These are phyloP conservation scores for Adrianichthys oophorus DNA, from an alignment of 2,797 vertebrate genomes.

Conservation along the genomic window DNA sequence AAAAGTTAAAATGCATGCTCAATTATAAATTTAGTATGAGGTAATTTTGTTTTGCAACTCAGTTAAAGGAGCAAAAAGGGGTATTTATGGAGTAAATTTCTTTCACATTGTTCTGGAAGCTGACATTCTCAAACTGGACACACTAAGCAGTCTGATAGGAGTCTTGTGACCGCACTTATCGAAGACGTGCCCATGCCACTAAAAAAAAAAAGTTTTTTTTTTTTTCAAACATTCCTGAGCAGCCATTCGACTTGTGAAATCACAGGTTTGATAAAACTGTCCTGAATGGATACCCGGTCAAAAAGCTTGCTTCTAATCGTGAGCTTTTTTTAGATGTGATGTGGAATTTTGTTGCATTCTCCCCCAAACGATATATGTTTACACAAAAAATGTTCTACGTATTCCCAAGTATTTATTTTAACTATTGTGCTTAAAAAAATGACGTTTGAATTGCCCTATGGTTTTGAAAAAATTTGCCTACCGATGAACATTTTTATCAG, in stretches of 20 bases:
- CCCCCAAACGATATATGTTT: too few relatives aligned
- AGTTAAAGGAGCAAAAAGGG: not conserved
- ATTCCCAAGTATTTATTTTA: too few relatives aligned
- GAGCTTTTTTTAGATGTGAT: too few relatives aligned
- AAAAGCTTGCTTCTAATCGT: too few relatives aligned
- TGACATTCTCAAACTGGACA: constrained; percentile 10
- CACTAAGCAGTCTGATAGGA: constrained; percentile 19
- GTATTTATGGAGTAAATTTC: not conserved
- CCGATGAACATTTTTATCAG: too few relatives aligned
- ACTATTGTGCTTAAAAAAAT: too few relatives aligned
- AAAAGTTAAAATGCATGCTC: constrained; percentile 34
- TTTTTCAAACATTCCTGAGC: constrained; percentile 45
- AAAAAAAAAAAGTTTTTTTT: constrained; percentile 35
- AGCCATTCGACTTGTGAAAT: constrained; percentile 34
- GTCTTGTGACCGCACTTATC: constrained; percentile 63
- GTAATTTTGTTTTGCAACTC: not conserved
- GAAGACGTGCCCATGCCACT: constrained; percentile 33
- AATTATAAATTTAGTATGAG: constrained; percentile 11
- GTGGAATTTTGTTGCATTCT: too few relatives aligned
- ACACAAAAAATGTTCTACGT: too few relatives aligned
- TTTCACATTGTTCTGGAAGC: constrained; percentile 11
- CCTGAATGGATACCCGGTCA: not conserved
- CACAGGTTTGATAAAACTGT: constrained; percentile 22
- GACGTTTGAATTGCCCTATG: too few relatives aligned
- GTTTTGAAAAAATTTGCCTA: too few relatives aligned